Conservation (phyloP, 2,888 invertebrate genomes). For the Cremastobaeus sp. region DNA sequence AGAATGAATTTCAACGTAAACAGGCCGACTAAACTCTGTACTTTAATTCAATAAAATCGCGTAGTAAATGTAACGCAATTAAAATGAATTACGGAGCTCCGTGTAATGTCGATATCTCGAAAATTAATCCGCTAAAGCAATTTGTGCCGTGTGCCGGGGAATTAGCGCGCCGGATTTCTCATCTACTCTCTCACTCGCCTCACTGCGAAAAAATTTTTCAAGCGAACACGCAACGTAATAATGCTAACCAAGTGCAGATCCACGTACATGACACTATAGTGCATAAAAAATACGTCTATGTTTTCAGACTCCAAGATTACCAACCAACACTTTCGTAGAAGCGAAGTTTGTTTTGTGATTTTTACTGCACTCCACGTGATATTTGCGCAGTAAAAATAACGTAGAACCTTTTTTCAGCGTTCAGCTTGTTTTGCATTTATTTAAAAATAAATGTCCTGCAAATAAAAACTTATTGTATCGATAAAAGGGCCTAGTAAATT, state of each 20-base stretch:
- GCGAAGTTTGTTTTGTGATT: too few relatives aligned
- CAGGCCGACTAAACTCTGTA: neutral
- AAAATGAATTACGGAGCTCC: constrained; percentile 21
- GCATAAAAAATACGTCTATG: constrained; percentile 7
- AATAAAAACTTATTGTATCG: too few relatives aligned
- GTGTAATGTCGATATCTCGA: constrained; percentile 30
- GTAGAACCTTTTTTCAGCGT: too few relatives aligned
- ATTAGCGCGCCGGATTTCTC: constrained; percentile 25
- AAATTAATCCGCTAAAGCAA: constrained; percentile 27
- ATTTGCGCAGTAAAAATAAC: too few relatives aligned
- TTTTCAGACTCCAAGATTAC: constrained; percentile 5
- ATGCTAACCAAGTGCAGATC: constrained; percentile 21
- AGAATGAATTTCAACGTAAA: too few relatives aligned
- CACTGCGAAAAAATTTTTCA: neutral
- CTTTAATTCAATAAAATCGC: constrained; percentile 24
- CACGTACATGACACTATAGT: neutral
- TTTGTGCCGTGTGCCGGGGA: constrained; percentile 26
- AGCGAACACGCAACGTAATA: constrained; percentile 11
- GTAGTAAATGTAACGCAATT: constrained; percentile 27
- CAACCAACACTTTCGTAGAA: too few relatives aligned
- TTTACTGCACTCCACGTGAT: constrained; percentile 5
- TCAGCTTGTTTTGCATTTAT: too few relatives aligned
- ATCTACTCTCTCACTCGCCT: constrained; percentile 18
- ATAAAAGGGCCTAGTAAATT: too few relatives aligned
- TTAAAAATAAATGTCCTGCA: too few relatives aligned